phyloP scores from a whole-genome alignment of 2,113 vertebrate species.

The Otis tarda region DNA sequence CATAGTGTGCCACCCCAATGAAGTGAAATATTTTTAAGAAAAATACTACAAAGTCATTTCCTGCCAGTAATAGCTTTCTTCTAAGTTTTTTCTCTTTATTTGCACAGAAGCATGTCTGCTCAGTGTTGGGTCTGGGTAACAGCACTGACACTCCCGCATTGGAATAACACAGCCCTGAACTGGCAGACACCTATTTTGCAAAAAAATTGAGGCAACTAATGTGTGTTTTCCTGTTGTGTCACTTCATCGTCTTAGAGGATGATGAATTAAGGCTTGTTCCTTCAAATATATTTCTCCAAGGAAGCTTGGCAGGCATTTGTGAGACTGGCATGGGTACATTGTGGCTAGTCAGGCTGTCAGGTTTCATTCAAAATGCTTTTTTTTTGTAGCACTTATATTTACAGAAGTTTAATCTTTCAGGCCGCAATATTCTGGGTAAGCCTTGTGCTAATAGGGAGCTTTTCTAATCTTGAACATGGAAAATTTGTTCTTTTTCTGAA shows the following conservation, averaged over 20 bases:
- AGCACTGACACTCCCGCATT: background rate
- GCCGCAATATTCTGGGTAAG: conserved; percentile 50
- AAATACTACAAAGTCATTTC: background rate
- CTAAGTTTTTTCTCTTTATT: background rate
- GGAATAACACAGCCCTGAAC: background rate
- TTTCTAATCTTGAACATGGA: conserved; percentile 11
- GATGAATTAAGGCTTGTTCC: background rate
- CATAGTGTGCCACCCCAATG: background rate
- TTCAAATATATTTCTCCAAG: background rate
- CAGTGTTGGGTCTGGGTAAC: background rate
- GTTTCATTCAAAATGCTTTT: background rate
- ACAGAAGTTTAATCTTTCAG: conserved; percentile 48
- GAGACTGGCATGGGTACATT: background rate
- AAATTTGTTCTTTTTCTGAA: conserved; percentile 41
- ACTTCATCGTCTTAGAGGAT: background rate
- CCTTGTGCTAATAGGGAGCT: conserved; percentile 55
- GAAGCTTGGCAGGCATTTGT: background rate
- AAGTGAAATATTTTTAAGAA: background rate
- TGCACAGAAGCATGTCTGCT: background rate
- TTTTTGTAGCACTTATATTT: conserved; percentile 27
- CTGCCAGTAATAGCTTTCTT: background rate
- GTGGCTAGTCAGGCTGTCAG: background rate
- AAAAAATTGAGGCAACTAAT: background rate
- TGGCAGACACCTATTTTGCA: background rate
- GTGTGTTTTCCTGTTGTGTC: conserved; percentile 17